Evolutionary conservation across 1,140 invertebrate species (phyloP), one percentile per base, ranked within the genome.

Genomic region (Centruroides vittatus): DNA sequence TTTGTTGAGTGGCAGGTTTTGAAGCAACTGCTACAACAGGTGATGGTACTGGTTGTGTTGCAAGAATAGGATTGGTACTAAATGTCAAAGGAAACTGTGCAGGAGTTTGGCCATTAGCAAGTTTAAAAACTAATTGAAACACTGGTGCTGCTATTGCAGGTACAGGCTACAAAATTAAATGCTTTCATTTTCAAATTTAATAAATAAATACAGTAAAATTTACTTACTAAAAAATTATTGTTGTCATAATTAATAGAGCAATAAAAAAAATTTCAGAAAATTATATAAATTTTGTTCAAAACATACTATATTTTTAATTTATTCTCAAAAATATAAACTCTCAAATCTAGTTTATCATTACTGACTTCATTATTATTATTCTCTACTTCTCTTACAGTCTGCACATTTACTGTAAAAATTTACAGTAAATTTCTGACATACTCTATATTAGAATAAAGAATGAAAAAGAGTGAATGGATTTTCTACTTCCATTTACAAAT

Each of bases 61-160:
- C 8, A 8, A 41, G 41, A 41, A 41, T 41, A 41, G 41, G 41
- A 41, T 41, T 41, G 57, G 55, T 59, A 46, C 74, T 61, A 11
- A 75, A 70, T 51, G 71, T 68, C 34, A 76, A 71, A 41, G 76
- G 73, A 36, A 79, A 66, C 62, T 76, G 75, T 65, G 79, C 74
- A 35, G 66, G 66, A 53, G 78, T 67, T 64, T 74, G 74, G 9
- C 78, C 78, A 73, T 78, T 76, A 41, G 76, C 70, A 6, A 75
- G 74, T 68, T 76, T 76, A 58, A 79, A 62, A 23, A 78, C 61
- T 46, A 79, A 60, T 65, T 79, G 74, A 23, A 78, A 71, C 66
- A 76, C 71, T 56, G 74, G 70, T 13, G 73, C 35, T 41, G 41
- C 41, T 41, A 41, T 41, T 11, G 64, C 62, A 65, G 59, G 57